Conservation (phyloP, 2,888 invertebrate species). For the Stenchaetothrips biformis region DNA sequence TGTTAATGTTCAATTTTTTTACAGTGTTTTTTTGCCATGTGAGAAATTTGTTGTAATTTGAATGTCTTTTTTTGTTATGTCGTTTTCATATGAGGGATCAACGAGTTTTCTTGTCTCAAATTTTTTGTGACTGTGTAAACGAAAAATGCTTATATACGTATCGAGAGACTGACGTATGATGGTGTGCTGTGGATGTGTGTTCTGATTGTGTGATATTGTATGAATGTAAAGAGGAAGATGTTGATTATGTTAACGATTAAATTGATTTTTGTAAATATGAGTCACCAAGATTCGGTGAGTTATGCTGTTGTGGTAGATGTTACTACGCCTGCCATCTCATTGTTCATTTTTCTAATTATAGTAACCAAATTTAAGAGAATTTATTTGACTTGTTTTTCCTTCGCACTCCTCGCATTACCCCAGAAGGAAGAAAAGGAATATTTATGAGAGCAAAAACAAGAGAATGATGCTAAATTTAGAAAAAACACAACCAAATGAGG, state of each 20-base stretch:
- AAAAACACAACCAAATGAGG: neutral
- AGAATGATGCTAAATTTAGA: too few species aligned
- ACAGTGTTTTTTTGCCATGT: neutral
- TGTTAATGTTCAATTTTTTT: slow-evolving; percentile 12
- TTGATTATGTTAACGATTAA: slow-evolving; percentile 13
- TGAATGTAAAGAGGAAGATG: neutral
- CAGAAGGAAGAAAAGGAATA: neutral
- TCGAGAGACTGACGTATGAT: slow-evolving; percentile 15
- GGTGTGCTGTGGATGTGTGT: slow-evolving; percentile 8
- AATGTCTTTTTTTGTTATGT: slow-evolving; percentile 11
- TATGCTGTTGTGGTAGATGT: slow-evolving; percentile 23
- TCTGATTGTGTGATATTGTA: slow-evolving; percentile 1
- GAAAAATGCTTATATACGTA: slow-evolving; percentile 16
- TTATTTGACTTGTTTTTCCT: neutral
- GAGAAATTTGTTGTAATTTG: neutral
- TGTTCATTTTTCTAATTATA: slow-evolving; percentile 19
- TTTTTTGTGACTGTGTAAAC: neutral
- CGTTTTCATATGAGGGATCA: neutral
- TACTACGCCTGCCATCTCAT: slow-evolving; percentile 1
- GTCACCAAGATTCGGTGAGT: slow-evolving; percentile 14
- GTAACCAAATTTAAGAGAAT: slow-evolving; percentile 7
- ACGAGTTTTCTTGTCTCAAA: slow-evolving; percentile 2
- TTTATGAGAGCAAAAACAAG: neutral
- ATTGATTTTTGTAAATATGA: slow-evolving; percentile 18
- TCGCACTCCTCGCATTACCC: neutral